phyloP scores from a whole-genome alignment of 2,888 invertebrate genomes.

The Tachystola acroxantha region DNA sequence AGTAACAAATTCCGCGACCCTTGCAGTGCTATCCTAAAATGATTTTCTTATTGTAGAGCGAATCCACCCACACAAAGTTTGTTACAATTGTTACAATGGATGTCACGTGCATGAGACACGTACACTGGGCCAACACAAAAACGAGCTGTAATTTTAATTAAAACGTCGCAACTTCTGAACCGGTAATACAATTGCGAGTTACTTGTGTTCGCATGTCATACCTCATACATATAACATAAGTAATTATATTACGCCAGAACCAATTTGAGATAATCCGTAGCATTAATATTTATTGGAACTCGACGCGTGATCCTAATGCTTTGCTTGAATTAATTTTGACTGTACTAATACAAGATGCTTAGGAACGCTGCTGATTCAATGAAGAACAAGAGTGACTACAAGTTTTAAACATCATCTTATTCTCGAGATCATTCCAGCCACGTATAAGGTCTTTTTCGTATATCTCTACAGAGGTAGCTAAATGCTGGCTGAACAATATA shows the following conservation, averaged over 20 bases:
- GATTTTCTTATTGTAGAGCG: slow-evolving; percentile 24
- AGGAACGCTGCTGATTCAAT: too few species aligned
- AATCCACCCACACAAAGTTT: slow-evolving; percentile 31
- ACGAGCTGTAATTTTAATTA: slow-evolving; percentile 66
- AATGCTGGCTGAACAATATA: too few species aligned
- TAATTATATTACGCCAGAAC: background rate
- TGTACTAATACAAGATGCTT: background rate
- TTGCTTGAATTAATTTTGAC: slow-evolving; percentile 1
- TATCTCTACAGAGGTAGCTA: too few species aligned
- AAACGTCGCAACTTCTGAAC: slow-evolving; percentile 62
- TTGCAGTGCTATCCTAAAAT: slow-evolving; percentile 20
- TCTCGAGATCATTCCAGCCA: too few species aligned
- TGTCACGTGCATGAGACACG: slow-evolving; percentile 55
- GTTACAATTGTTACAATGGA: slow-evolving; percentile 49
- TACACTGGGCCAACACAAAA: slow-evolving; percentile 46
- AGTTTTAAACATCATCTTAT: too few species aligned
- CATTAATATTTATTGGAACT: slow-evolving; percentile 6
- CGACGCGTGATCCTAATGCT: slow-evolving; percentile 1
- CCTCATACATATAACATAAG: background rate
- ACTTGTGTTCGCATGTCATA: slow-evolving; percentile 10
- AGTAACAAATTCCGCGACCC: slow-evolving; percentile 1
- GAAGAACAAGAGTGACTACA: too few species aligned
- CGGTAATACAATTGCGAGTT: slow-evolving; percentile 36
- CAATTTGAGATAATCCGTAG: slow-evolving; percentile 5
- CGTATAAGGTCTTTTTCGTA: too few species aligned